Conservation (phyloP, 2,888 invertebrate species). For the Calliopum simillimum region DNA sequence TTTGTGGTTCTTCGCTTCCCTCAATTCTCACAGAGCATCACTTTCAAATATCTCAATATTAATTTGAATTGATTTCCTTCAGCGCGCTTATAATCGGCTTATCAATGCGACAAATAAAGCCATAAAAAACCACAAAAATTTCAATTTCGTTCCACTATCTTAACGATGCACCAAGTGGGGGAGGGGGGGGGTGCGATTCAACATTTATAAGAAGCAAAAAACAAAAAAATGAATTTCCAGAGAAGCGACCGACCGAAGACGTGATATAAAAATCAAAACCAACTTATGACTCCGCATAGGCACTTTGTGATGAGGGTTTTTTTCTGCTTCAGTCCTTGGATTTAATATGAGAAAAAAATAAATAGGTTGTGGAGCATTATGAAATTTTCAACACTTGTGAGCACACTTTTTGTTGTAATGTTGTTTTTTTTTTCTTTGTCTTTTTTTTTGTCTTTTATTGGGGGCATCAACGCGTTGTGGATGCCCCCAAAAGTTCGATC, state of each 20-base stretch:
- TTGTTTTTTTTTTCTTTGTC: constrained; percentile 12
- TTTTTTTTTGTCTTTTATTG: constrained; percentile 9
- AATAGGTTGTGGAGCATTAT: constrained; percentile 1
- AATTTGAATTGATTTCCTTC: background rate
- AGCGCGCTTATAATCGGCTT: constrained; percentile 15
- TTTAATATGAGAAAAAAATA: too few relatives aligned
- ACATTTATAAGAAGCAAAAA: background rate
- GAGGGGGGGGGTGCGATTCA: background rate
- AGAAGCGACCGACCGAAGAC: too few relatives aligned
- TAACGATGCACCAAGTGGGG: background rate
- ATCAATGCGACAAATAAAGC: constrained; percentile 20
- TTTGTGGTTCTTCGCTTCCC: background rate
- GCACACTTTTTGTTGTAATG: background rate
- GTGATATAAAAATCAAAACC: constrained; percentile 5
- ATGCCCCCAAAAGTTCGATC: constrained; percentile 1
- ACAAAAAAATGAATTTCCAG: background rate
- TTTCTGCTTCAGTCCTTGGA: too few relatives aligned
- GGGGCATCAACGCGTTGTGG: too few relatives aligned
- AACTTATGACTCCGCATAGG: constrained; percentile 3
- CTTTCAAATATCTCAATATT: constrained; percentile 8
- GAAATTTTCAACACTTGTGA: constrained; percentile 11
- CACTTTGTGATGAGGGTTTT: background rate
- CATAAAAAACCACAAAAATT: constrained; percentile 29
- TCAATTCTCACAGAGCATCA: background rate
- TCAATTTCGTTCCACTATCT: constrained; percentile 33